A percentile compares a stretch with the other conserved stretches of the same genome.
Evolutionary conservation across 2,888 invertebrate species (phyloP).

Genomic region (Cetonia aurata): DNA sequence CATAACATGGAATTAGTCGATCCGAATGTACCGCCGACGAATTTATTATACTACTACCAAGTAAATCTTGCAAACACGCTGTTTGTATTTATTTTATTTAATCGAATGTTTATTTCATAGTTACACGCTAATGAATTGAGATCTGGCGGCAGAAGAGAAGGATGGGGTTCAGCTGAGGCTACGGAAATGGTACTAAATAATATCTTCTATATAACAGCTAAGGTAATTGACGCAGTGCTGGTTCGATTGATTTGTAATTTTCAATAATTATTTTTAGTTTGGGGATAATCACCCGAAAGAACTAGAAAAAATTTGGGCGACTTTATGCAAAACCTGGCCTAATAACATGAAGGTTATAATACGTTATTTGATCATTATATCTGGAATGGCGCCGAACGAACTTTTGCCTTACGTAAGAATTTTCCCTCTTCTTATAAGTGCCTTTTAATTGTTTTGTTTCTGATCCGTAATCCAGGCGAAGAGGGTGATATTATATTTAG

Average conservation of each 20-base stretch:
- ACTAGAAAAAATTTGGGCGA: slow-evolving; percentile 96
- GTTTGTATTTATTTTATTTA: neutral
- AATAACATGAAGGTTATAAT: slow-evolving; percentile 97
- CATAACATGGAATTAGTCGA: slow-evolving; percentile 99
- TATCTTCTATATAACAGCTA: slow-evolving; percentile 97
- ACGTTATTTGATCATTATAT: slow-evolving; percentile 94
- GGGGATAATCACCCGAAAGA: slow-evolving; percentile 96
- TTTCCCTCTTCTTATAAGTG: neutral
- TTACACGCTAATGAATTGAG: slow-evolving; percentile 72
- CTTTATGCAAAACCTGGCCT: slow-evolving; percentile 95
- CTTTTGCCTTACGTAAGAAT: slow-evolving; percentile 89
- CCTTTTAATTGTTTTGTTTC: neutral
- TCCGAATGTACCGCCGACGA: slow-evolving; percentile 93
- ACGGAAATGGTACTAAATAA: slow-evolving; percentile 99
- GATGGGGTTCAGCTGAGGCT: slow-evolving; percentile 99
- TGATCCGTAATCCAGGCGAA: slow-evolving; percentile 79
- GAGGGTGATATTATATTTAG: slow-evolving; percentile 92
- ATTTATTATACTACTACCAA: slow-evolving; percentile 87
- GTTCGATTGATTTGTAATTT: slow-evolving; percentile 14
- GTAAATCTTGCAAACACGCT: slow-evolving; percentile 65
- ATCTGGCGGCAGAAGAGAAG: slow-evolving; percentile 83
- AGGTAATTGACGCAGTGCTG: slow-evolving; percentile 70
- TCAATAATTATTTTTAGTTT: slow-evolving; percentile 73
- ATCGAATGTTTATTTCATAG: slow-evolving; percentile 56
- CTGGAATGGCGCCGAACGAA: slow-evolving; percentile 97